Evolutionary conservation across 1,140 invertebrate genomes (phyloP).

Genomic region (Popillia japonica): DNA sequence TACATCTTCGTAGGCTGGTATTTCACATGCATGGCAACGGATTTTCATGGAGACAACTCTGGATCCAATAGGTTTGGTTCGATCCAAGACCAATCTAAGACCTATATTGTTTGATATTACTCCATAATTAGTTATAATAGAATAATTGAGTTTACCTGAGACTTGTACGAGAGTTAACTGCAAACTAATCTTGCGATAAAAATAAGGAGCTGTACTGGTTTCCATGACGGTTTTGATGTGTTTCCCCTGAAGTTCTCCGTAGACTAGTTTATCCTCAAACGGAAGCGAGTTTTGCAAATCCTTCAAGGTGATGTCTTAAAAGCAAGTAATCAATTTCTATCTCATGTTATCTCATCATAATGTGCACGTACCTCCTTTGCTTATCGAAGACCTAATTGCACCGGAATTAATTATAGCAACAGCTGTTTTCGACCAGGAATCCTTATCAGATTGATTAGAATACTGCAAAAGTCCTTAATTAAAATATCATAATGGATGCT

Average conservation of each 20-base stretch:
- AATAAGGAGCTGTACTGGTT: constrained; percentile 51
- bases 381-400: constrained; percentile 70
- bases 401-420: constrained; percentile 77
- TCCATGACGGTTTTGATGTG: constrained; percentile 65
- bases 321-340: not conserved
- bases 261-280: constrained; percentile 66
- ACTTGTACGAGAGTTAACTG: constrained; percentile 62
- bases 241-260: constrained; percentile 63
- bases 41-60: constrained; percentile 51
- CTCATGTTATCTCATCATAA: not conserved
- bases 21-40: constrained; percentile 71
- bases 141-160: constrained; percentile 56
- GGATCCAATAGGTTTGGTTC: not conserved
- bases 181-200: constrained; percentile 57
- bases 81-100: not conserved
- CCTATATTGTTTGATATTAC: constrained; percentile 56
- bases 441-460: constrained; percentile 41
- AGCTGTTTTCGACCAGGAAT: constrained; percentile 72
- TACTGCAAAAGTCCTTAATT: not conserved
- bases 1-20: constrained; percentile 69
- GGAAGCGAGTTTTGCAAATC: constrained; percentile 65
- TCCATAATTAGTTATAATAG: too few relatives aligned
- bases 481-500: not conserved
- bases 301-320: constrained; percentile 62
- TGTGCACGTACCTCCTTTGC: constrained; percentile 59